A percentile compares a stretch with the other conserved stretches of the same genome.
Evolutionary conservation across 1,140 invertebrate genomes (phyloP).

Genomic region (Anoplolepis gracilipes): DNA sequence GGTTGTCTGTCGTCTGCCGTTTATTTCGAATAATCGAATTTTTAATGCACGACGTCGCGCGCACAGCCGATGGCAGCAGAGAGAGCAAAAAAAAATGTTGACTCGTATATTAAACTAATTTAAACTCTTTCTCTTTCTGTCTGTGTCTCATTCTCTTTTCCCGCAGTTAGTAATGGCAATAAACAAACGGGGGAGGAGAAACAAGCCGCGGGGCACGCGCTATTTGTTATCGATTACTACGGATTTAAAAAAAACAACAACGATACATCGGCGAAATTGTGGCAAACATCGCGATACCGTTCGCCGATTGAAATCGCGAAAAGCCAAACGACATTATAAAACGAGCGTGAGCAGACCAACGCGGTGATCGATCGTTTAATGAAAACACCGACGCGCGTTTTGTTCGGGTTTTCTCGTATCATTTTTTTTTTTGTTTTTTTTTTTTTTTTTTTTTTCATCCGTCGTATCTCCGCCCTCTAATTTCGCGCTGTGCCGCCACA

Average conservation of each 20-base stretch:
- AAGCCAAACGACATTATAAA: constrained; percentile 63
- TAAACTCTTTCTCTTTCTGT: constrained; percentile 5
- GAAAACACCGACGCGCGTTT: constrained; percentile 49
- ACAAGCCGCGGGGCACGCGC: constrained; percentile 53
- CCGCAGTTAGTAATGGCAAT: constrained; percentile 45
- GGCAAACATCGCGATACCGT: constrained; percentile 43
- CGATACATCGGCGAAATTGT: constrained; percentile 37
- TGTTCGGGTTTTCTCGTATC: not conserved
- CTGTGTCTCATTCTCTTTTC: not conserved
- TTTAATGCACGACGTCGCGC: constrained; percentile 12
- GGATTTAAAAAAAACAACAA: constrained; percentile 39
- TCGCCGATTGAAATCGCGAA: constrained; percentile 50
- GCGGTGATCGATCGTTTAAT: constrained; percentile 61
- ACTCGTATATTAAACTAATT: constrained; percentile 57
- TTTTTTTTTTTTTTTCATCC: not conserved
- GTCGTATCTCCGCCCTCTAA: constrained; percentile 31
- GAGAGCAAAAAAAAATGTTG: not conserved
- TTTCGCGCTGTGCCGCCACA: constrained; percentile 11
- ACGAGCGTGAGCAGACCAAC: constrained; percentile 10
- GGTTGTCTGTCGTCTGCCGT: constrained; percentile 33
- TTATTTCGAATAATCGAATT: constrained; percentile 58
- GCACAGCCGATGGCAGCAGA: no score
- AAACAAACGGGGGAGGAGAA: constrained; percentile 38
- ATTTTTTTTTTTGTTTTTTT: not conserved
- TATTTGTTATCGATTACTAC: constrained; percentile 57